Percentiles rank a stretch among this genome's conserved stretches.
Conservation (phyloP, 1,140 invertebrate genomes). For the Euura lappo region DNA sequence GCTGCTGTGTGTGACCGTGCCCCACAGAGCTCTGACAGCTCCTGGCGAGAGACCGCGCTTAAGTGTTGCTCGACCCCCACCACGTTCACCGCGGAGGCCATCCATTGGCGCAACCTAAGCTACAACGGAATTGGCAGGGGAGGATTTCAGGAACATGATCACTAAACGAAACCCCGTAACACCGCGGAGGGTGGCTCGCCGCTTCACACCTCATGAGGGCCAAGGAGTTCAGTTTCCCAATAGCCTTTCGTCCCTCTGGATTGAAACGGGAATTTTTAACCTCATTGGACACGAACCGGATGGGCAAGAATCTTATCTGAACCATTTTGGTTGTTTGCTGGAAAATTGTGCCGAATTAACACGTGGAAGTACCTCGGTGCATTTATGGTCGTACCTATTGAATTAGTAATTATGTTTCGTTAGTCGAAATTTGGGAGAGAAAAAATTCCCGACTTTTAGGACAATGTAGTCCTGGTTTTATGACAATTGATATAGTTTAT, state of each 20-base stretch:
- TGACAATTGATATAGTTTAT: not conserved
- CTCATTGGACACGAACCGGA: too few species aligned
- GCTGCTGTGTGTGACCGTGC: slow-evolving; percentile 59
- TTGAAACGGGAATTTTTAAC: too few species aligned
- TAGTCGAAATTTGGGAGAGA: not conserved
- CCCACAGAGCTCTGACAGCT: slow-evolving; percentile 64
- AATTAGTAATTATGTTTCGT: not conserved
- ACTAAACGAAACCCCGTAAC: too few species aligned
- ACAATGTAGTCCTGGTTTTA: not conserved
- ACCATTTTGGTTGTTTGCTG: too few species aligned
- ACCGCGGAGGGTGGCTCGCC: too few species aligned
- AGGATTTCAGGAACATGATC: slow-evolving; percentile 20
- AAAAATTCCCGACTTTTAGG: not conserved
- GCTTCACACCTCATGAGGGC: too few species aligned
- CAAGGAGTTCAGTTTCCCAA: too few species aligned
- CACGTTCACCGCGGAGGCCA: slow-evolving; percentile 29
- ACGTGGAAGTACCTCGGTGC: not conserved
- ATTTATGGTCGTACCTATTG: not conserved
- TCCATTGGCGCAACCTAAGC: slow-evolving; percentile 49
- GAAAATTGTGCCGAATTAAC: too few species aligned
- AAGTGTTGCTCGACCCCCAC: slow-evolving; percentile 58
- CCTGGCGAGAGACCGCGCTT: slow-evolving; percentile 61
- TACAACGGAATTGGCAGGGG: slow-evolving; percentile 51
- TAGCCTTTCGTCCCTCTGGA: too few species aligned
- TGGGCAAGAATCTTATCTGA: too few species aligned